Evolutionary conservation across 2,113 vertebrate genomes (phyloP).

Genomic region (Conger conger): DNA sequence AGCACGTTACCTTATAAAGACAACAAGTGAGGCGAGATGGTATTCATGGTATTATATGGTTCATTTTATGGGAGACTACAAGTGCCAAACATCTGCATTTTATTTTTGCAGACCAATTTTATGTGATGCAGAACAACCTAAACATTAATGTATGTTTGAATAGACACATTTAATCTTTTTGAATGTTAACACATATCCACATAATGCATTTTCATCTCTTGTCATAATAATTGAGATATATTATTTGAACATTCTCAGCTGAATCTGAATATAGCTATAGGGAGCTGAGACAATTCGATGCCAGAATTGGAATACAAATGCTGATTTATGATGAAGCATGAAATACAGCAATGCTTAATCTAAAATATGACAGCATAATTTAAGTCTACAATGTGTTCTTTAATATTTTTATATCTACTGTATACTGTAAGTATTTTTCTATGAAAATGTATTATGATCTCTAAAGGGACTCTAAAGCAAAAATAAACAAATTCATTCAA

Average conservation of each 20-base stretch:
- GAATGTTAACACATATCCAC: background rate
- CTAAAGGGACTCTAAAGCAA: too few relatives aligned
- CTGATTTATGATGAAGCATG: background rate
- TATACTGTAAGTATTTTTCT: background rate
- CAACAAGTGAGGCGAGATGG: constrained; percentile 34
- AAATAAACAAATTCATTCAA: too few relatives aligned
- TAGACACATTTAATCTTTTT: background rate
- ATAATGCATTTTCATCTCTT: background rate
- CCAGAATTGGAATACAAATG: background rate
- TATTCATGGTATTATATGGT: background rate
- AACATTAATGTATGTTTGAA: background rate
- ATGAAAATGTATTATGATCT: background rate
- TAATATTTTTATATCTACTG: too few relatives aligned
- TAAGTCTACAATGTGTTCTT: too few relatives aligned
- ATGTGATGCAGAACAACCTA: background rate
- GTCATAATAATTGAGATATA: background rate
- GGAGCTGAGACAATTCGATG: background rate
- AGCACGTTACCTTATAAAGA: constrained; percentile 30
- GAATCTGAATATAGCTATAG: too few relatives aligned
- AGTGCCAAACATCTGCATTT: constrained; percentile 39
- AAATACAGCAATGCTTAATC: background rate
- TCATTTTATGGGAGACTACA: constrained; percentile 1
- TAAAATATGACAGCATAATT: background rate
- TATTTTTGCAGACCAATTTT: constrained; percentile 28
- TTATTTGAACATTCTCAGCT: too few relatives aligned